Conservation (phyloP, 2,888 invertebrate genomes). For the Hypena proboscidalis region DNA sequence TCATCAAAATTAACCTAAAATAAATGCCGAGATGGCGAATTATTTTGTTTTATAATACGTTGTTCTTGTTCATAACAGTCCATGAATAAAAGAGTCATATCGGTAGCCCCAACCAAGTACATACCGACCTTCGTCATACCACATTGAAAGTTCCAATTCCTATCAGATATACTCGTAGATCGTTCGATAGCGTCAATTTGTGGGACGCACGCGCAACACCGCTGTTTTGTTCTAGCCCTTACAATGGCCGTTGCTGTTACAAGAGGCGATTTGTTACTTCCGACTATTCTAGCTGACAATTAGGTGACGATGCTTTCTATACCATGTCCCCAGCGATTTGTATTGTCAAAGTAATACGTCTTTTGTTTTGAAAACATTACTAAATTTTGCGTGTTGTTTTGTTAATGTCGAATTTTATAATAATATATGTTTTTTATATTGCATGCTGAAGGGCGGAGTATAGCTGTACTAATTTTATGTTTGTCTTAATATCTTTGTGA, state of each 20-base stretch:
- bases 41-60: no score
- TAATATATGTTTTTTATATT: no score
- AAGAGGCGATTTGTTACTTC: constrained; percentile 32
- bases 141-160: constrained; percentile 35
- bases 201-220: constrained; percentile 21
- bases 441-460: no score
- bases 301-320: constrained; percentile 13
- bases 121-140: constrained; percentile 26
- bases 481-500: no score
- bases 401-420: no score
- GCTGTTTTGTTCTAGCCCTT: constrained; percentile 20
- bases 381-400: no score
- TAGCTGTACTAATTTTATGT: no score
- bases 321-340: constrained; percentile 3
- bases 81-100: no score
- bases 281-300: constrained; percentile 31
- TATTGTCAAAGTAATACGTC: constrained; percentile 10
- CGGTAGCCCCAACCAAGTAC: constrained; percentile 3
- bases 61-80: no score
- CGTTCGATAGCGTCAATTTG: constrained; percentile 41
- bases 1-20: no score
- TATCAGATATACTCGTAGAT: constrained; percentile 46
- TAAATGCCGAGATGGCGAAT: no score
- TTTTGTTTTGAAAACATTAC: constrained; percentile 17
- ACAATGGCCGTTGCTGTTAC: constrained; percentile 27